Evolutionary conservation across 1,140 invertebrate species (phyloP), one percentile per base, ranked within the genome.

Genomic region (Magallana angulata): DNA sequence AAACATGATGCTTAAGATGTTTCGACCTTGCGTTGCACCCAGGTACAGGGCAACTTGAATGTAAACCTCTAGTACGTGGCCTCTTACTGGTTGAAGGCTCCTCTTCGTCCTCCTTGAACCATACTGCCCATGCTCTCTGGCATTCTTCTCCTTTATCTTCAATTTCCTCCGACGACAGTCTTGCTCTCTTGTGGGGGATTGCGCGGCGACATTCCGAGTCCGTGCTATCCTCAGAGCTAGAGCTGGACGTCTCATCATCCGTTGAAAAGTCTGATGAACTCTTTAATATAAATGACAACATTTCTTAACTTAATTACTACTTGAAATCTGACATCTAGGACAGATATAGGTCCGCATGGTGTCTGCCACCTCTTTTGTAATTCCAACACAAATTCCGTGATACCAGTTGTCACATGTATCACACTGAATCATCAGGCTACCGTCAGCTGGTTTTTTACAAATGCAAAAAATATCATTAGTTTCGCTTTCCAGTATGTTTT

Each of bases 341-440:
- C 62, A 64, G 18, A 64, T 64, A 64, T 64, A 64, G 9, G 62
- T 64, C 62, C 9, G 1, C 16, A 64, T 0, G 62, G 62, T 64
- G 16, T 64, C 6, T 64, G 24, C 24, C 24, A 24, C 24, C 24
- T 24, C 24, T 24, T 24, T 24, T 24, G 9, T 58, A 4, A 83
- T 14, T 11, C 57, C n/a, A 57, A 83, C 82, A 16, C 82, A 12
- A 57, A 9, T 7, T 57, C 81, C 86, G 71, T 87, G 81, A 36
- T 68, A 87, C 81, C 81, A 87, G 12, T 83, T 36, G 0, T 68
- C 60, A 48, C 87, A 88, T 36, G 12, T n/a, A 59, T 88, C 68
- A 62, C 87, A 85, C 71, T 88, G 87, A 8, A 88, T 81, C 87
- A 88, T 88, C 1, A 88, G 60, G 12, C n/a, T 30, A 1, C 87